phyloP scores from a whole-genome alignment of 2,113 vertebrate genomes.

The Leptosomus discolor region DNA sequence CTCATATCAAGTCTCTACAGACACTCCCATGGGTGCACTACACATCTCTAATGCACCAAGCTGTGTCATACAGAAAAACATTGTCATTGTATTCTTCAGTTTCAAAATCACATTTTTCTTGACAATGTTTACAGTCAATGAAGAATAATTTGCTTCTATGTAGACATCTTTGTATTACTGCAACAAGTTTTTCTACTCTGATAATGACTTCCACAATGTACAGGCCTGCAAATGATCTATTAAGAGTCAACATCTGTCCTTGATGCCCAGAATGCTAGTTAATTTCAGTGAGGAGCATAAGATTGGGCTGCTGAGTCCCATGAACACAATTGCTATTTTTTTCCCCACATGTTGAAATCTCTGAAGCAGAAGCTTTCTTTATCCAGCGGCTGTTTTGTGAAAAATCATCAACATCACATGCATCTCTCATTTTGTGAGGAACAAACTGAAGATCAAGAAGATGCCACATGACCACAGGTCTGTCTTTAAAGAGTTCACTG shows the following conservation, averaged over 20 bases:
- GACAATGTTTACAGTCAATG: not conserved
- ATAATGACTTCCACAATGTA: not conserved
- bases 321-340: not conserved
- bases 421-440: not conserved
- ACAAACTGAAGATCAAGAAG: not conserved
- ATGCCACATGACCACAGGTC: not conserved
- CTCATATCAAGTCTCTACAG: not conserved
- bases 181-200: not conserved
- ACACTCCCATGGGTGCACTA: not conserved
- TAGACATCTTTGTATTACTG: not conserved
- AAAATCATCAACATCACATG: not conserved
- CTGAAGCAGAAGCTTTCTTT: not conserved
- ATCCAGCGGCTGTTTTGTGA: not conserved
- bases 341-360: not conserved
- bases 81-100: not conserved
- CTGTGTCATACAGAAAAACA: not conserved
- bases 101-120: not conserved
- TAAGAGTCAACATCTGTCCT: not conserved
- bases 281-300: not conserved
- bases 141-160: not conserved
- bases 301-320: not conserved
- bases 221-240: not conserved
- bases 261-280: not conserved
- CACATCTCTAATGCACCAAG: not conserved
- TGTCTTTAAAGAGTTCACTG: not conserved